Conservation (phyloP, 2,797 vertebrate genomes). For the Poliocrania exsul region DNA sequence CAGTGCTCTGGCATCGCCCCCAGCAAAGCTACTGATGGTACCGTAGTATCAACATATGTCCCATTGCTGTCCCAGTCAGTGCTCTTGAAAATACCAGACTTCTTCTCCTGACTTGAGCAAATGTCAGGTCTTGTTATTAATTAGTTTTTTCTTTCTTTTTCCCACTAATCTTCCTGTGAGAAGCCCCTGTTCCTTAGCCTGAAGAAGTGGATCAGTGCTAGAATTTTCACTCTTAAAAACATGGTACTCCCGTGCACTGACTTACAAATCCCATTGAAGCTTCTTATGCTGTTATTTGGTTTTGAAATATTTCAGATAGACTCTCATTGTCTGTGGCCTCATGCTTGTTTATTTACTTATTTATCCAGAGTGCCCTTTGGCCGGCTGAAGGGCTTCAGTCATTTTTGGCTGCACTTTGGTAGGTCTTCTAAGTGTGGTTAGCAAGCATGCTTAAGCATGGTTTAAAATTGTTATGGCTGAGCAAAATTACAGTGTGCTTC, state of each 20-base stretch:
- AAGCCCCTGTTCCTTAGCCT: background rate
- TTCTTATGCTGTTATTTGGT: background rate
- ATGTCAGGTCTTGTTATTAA: background rate
- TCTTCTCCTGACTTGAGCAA: background rate
- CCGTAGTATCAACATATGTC: background rate
- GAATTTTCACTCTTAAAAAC: background rate
- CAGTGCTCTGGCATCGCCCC: rapidly evolving
- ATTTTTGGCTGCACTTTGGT: background rate
- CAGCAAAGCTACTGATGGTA: background rate
- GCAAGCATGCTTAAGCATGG: background rate
- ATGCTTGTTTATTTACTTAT: slow-evolving; percentile 8
- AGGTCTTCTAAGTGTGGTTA: slow-evolving; percentile 12
- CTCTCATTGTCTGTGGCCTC: background rate
- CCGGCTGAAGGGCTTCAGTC: background rate
- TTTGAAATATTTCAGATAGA: slow-evolving; percentile 19
- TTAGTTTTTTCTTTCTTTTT: background rate
- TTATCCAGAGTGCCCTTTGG: background rate
- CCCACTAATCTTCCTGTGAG: background rate
- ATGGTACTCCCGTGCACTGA: background rate
- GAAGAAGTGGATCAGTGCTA: background rate
- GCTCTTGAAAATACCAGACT: background rate
- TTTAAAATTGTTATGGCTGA: slow-evolving; percentile 23
- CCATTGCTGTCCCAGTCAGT: background rate
- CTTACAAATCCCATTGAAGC: background rate
- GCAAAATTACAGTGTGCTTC: background rate